Evolutionary conservation across 2,113 vertebrate species (phyloP).

Genomic region (Vulpes lagopus): DNA sequence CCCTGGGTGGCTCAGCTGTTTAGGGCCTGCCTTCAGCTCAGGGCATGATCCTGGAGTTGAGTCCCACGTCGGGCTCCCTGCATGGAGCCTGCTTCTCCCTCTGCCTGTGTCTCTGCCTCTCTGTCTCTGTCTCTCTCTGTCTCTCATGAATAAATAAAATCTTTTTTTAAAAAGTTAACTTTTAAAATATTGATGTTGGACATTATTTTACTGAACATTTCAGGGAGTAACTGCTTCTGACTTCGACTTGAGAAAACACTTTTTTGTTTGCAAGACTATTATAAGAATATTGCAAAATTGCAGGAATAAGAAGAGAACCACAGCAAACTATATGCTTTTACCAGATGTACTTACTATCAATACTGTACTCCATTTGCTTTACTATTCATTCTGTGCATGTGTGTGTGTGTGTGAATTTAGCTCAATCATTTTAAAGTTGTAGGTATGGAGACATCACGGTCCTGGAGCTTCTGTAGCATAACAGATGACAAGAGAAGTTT

Average conservation of each 20-base stretch:
- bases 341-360: background rate
- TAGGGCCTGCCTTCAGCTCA: too few relatives aligned
- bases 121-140: too few relatives aligned
- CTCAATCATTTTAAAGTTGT: background rate
- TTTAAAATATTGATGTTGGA: conserved; percentile 82
- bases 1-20: too few relatives aligned
- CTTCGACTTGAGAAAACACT: conserved; percentile 89
- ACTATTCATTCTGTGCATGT: background rate
- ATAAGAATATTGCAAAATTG: background rate
- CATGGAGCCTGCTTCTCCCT: too few relatives aligned
- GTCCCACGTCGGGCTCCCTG: too few relatives aligned
- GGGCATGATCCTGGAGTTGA: too few relatives aligned
- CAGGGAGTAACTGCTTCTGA: conserved; percentile 88
- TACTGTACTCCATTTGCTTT: background rate
- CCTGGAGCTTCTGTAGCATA: background rate
- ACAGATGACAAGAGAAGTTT: background rate
- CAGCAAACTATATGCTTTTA: background rate
- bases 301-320: background rate
- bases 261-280: conserved; percentile 57
- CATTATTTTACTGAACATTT: conserved; percentile 87
- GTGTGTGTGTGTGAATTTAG: background rate
- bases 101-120: too few relatives aligned
- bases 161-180: too few relatives aligned
- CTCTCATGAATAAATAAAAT: too few relatives aligned
- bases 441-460: background rate